Base-by-base conservation (phyloP, 1,140 invertebrate species). In the Halyomorpha halys region DNA sequence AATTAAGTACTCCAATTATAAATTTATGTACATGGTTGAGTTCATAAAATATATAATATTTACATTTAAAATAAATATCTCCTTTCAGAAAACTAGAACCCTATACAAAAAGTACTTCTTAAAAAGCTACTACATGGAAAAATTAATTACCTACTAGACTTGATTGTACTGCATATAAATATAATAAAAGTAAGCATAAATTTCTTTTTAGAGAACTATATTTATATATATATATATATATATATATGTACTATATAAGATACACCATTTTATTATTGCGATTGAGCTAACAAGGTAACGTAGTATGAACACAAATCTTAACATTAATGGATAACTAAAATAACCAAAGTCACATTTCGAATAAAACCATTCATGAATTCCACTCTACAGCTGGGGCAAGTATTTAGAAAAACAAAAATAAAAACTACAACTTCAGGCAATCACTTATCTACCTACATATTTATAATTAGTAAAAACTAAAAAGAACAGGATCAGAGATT, bases 41-140 rank as follows among this genome's bases (percentile, higher is more conserved):
- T 60, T 60, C 30, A 60, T 60, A 60, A 60, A 60, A 60, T 60
- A 44, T 60, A 60, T 60, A 60, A n/a, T 60, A 60, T 56, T 25
- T 56, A 56, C 53, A 56, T 21, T 23, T 56, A 56, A 56, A 56
- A 56, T 56, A 56, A 56, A 56, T 56, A 56, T 56, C 53, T 56
- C 53, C 23, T 56, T 15, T 2, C 3, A 11, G 27, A 21, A 56
- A 49, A 56, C 18, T 56, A 56, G 23, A 56, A 19, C 18, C 19
- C 53, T 56, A 56, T 56, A 56, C 27, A 56, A 56, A 21, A 56
- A 56, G 3, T 56, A 56, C 53, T 23, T 56, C 23, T 6, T 23
- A 16, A 39, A 39, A 56, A 56, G 53, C 53, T 56, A 56, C 53
- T 56, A 56, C 53, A 56, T 56, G 53, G 53, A 56, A 56, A 21